A percentile compares a stretch with the other conserved stretches of the same genome.
Conservation (phyloP, 2,888 invertebrate species). For the Calameuta idolon region DNA sequence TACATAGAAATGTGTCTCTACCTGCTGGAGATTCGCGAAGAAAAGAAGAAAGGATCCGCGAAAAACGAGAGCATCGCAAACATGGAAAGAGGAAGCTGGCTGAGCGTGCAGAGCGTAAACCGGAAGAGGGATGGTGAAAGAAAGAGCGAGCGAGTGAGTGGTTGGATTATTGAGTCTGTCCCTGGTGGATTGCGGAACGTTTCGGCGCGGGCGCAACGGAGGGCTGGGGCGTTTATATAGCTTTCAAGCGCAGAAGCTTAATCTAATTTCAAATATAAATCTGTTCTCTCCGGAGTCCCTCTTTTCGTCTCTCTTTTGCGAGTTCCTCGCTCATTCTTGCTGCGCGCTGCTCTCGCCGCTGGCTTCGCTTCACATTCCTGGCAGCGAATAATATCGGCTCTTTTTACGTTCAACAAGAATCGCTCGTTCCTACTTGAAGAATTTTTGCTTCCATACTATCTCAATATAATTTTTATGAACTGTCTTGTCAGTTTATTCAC, state of each 20-base stretch:
- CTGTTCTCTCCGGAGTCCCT: conserved; percentile 55
- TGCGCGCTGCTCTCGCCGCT: conserved; percentile 19
- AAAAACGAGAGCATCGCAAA: not conserved
- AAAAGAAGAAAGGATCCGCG: not conserved
- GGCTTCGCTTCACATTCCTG: conserved; percentile 49
- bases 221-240: conserved; percentile 64
- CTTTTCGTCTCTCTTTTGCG: conserved; percentile 37
- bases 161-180: conserved; percentile 64
- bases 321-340: conserved; percentile 15
- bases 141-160: conserved; percentile 54
- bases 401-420: conserved; percentile 18
- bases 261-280: conserved; percentile 68
- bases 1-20: not conserved
- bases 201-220: conserved; percentile 41
- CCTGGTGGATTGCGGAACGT: conserved; percentile 54
- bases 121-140: conserved; percentile 33
- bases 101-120: not conserved
- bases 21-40: not conserved
- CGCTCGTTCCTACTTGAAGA: not conserved
- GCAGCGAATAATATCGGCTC: conserved; percentile 53
- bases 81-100: conserved; percentile 7
- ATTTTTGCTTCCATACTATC: not conserved
- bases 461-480: not conserved
- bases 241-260: conserved; percentile 67
- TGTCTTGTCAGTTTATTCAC: not conserved